Base-by-base conservation (phyloP, 1,140 invertebrate species). In the Neomicropteryx cornuta region DNA sequence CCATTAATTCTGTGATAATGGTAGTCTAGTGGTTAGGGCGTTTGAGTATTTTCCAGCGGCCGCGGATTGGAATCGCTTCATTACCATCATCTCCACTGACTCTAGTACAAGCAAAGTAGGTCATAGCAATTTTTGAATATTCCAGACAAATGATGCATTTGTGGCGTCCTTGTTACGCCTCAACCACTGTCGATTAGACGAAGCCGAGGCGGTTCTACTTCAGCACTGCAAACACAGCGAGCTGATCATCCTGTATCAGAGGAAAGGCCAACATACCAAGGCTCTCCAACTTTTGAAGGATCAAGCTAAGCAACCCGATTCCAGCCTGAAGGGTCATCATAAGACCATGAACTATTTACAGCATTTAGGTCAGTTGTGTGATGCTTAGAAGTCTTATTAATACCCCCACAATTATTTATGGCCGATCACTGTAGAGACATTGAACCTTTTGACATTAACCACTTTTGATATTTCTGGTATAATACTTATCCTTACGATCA, bases 121-220 rank as follows among this genome's bases (percentile, higher is more conserved):
- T 11, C 27, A 28, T 28, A 28, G 4, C n/a, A 28, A n/a, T n/a
- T n/a, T n/a, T n/a, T n/a, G n/a, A n/a, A n/a, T 36, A 39, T 68
- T 70, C 22, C 54, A 93, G 81, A 96, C 88, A 1, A 97, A 97
- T 60, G 91, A 96, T 69, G 88, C 87, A 0, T 66, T 97, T 24
- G 85, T 97, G 4, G 87, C 89, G 1, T 83, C 92, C 1, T 60
- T 99, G 11, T 59, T 99, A 3, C 75, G 95, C 8, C 62, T 94
- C n/a, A 98, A 97, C 62, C 82, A 92, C 54, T 97, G 94, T 61
- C 88, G 96, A 51, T 60, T 97, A 3, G 87, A 89, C 36, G 96
- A 98, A 69, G 84, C 90, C 2, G 94, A 98, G 56, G 78, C 82
- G 47, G 88, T 87, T 5, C 66, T 99, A 3, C 76, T 84, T 41